A percentile compares a stretch with the other conserved stretches of the same genome.
Evolutionary conservation across 2,888 invertebrate species (phyloP).

Genomic region (Leptinotarsa rubiginosa): DNA sequence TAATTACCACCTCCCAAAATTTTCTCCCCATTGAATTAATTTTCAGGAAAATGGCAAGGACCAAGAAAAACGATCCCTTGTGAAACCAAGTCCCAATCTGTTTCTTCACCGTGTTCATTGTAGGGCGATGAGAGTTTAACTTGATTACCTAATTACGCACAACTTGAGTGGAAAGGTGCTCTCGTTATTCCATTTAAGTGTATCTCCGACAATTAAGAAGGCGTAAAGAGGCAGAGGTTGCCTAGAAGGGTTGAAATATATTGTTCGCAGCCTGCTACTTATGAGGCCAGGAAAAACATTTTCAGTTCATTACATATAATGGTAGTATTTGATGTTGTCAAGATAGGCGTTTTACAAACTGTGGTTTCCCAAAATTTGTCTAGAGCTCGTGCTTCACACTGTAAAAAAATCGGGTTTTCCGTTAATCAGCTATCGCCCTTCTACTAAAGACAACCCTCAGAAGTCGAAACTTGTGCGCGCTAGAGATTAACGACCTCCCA

Average conservation of each 20-base stretch:
- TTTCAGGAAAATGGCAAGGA: not conserved
- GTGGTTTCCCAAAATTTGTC: too few species aligned
- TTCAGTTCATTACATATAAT: too few species aligned
- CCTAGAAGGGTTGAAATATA: slow-evolving; percentile 21
- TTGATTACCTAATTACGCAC: slow-evolving; percentile 23
- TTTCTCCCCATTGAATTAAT: not conserved
- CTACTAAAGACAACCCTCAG: too few species aligned
- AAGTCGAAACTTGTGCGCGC: too few species aligned
- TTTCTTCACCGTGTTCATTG: slow-evolving; percentile 20
- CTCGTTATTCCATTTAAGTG: slow-evolving; percentile 30
- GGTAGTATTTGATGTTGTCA: not conserved
- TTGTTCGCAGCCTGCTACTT: not conserved
- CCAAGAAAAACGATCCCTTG: slow-evolving; percentile 7
- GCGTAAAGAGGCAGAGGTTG: slow-evolving; percentile 15
- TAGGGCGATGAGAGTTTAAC: slow-evolving; percentile 21
- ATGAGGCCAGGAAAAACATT: not conserved
- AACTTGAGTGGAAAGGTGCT: slow-evolving; percentile 19
- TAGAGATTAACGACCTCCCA: too few species aligned
- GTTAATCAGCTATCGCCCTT: too few species aligned
- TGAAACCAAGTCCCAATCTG: slow-evolving; percentile 25
- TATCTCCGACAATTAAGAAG: slow-evolving; percentile 37
- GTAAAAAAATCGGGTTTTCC: too few species aligned
- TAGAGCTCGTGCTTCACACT: too few species aligned
- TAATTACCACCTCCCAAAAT: not conserved
- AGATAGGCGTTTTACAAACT: not conserved